Percentiles rank a stretch among this genome's conserved stretches.
phyloP scores from a whole-genome alignment of 2,888 invertebrate species.

The Mesorhabditis spiculigera region DNA sequence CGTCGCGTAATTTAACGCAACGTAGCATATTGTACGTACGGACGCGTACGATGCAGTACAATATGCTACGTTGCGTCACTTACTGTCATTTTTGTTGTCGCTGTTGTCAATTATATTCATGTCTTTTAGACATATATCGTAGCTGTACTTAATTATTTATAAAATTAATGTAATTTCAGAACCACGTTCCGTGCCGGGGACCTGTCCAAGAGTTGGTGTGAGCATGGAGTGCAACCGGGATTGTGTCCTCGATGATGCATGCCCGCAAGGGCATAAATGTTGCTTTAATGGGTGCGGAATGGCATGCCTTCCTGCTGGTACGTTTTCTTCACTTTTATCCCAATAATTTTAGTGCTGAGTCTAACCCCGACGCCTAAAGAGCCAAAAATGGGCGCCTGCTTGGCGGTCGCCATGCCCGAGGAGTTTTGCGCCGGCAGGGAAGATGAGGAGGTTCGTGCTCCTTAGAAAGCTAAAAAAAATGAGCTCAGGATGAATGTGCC shows the following conservation, averaged over 20 bases:
- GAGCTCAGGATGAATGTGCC: conserved; percentile 18
- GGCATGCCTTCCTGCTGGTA: conserved; percentile 30
- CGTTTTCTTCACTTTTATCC: neutral
- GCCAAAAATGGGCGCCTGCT: neutral
- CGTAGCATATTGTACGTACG: too few relatives aligned
- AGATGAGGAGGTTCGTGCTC: too few relatives aligned
- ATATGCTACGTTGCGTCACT: too few relatives aligned
- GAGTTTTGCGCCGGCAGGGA: neutral
- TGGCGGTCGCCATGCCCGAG: neutral
- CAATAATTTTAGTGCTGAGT: neutral
- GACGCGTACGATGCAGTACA: too few relatives aligned
- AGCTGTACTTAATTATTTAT: too few relatives aligned
- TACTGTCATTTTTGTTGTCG: too few relatives aligned
- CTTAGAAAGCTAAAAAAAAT: neutral
- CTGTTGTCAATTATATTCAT: too few relatives aligned
- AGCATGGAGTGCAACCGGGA: conserved; percentile 28
- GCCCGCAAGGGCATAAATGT: conserved; percentile 41
- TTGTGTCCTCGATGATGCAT: conserved; percentile 43
- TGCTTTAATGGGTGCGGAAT: conserved; percentile 55
- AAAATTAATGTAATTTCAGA: conserved; percentile 7
- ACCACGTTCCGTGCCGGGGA: conserved; percentile 24
- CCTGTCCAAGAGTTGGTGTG: conserved; percentile 32
- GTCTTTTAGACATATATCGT: too few relatives aligned
- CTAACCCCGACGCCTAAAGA: neutral
- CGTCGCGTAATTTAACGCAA: too few relatives aligned